A percentile compares a stretch with the other conserved stretches of the same genome.
These are phyloP conservation scores for Oxygymnocypris stewartii DNA, from an alignment of 2,113 vertebrate species.

Conservation along the genomic window DNA sequence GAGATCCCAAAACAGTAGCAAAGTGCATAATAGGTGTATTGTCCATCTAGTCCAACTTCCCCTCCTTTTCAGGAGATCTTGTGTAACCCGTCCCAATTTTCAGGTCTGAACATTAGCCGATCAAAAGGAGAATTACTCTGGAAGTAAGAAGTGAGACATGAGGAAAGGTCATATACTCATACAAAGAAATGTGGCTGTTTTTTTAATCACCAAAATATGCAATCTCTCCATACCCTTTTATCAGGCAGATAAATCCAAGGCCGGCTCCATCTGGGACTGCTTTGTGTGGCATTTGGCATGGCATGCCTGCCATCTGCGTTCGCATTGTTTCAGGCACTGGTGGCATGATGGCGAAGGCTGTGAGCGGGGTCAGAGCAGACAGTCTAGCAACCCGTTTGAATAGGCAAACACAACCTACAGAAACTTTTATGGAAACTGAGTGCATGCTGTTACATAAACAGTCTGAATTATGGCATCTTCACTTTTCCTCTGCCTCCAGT, in stretches of 20 bases:
- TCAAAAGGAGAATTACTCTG: background rate
- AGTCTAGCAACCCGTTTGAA: slow-evolving; percentile 28
- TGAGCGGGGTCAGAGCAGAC: slow-evolving; percentile 25
- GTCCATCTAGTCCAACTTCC: slow-evolving; percentile 18
- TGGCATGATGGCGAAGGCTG: slow-evolving; percentile 39
- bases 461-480: slow-evolving; percentile 38
- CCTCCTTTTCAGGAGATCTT: slow-evolving; percentile 28
- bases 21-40: slow-evolving; percentile 40
- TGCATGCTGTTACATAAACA: slow-evolving; percentile 34
- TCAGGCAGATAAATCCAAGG: slow-evolving; percentile 31
- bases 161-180: background rate
- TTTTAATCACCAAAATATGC: background rate
- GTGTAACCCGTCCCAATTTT: slow-evolving; percentile 5
- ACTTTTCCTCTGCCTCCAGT: background rate
- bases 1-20: slow-evolving; percentile 34
- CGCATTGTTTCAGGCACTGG: slow-evolving; percentile 51
- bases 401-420: slow-evolving; percentile 18
- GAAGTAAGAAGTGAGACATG: slow-evolving; percentile 10
- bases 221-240: slow-evolving; percentile 31
- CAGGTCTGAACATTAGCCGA: slow-evolving; percentile 12
- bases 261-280: slow-evolving; percentile 43
- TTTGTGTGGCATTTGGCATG: slow-evolving; percentile 57
- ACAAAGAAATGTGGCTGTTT: slow-evolving; percentile 15
- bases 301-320: slow-evolving; percentile 54
- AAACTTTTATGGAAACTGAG: slow-evolving; percentile 12